These are phyloP conservation scores for Aphodius sticticus DNA, from an alignment of 2,888 invertebrate species.

Conservation along the genomic window DNA sequence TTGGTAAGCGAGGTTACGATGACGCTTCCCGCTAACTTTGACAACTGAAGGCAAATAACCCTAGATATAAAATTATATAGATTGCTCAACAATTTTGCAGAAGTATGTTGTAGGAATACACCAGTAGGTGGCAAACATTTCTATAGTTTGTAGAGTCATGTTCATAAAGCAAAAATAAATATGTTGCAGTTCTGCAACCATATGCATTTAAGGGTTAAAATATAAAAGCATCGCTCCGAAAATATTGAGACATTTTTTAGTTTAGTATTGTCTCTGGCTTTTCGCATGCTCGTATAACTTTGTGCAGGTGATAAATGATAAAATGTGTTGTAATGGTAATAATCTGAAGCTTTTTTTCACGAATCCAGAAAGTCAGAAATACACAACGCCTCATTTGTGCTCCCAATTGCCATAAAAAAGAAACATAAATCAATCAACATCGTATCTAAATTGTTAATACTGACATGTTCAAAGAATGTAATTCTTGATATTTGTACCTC, in stretches of 20 bases:
- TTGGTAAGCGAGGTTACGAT: no score
- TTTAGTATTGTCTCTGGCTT: conserved; percentile 46
- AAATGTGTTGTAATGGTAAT: conserved; percentile 46
- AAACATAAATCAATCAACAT: conserved; percentile 27
- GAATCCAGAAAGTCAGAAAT: neutral
- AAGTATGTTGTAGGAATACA: no score
- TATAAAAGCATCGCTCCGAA: conserved; percentile 46
- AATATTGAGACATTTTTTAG: conserved; percentile 48
- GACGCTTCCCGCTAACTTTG: no score
- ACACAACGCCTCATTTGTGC: conserved; percentile 49
- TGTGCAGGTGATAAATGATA: conserved; percentile 50
- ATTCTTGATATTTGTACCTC: conserved; percentile 71
- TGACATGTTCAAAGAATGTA: conserved; percentile 79
- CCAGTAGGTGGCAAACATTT: no score
- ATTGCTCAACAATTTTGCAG: no score
- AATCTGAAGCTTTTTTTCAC: neutral
- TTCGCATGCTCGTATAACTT: conserved; percentile 45
- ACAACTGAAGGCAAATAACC: no score
- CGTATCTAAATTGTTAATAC: conserved; percentile 48
- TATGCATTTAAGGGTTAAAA: no score
- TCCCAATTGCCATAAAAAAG: conserved; percentile 52
- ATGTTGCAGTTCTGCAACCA: no score
- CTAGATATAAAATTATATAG: no score
- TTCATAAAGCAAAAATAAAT: no score
- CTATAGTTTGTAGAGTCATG: no score